Conservation (phyloP, 1,140 invertebrate genomes). For the Pomacea maculata region DNA sequence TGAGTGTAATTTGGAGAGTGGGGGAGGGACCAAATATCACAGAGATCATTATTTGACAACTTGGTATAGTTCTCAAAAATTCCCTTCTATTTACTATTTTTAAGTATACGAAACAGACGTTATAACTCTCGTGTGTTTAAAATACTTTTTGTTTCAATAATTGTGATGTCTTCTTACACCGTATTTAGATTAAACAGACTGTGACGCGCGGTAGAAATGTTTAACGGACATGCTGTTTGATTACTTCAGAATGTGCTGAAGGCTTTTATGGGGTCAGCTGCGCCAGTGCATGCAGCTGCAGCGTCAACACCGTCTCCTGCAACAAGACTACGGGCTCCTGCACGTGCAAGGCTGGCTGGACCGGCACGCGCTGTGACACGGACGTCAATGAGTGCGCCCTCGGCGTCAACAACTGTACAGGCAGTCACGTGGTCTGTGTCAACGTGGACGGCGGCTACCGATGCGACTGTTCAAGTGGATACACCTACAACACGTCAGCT, state of each 20-base stretch:
- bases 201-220: too few relatives aligned
- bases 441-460: conserved; percentile 84
- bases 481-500: conserved; percentile 67
- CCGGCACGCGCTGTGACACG: conserved; percentile 18
- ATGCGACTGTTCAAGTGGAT: conserved; percentile 83
- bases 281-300: conserved; percentile 75
- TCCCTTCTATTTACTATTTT: too few relatives aligned
- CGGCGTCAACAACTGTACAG: conserved; percentile 76
- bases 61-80: too few relatives aligned
- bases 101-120: too few relatives aligned
- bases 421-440: conserved; percentile 74
- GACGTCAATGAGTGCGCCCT: conserved; percentile 67
- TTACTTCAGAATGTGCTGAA: neutral
- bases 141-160: too few relatives aligned
- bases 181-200: too few relatives aligned
- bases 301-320: conserved; percentile 52
- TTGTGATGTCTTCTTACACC: too few relatives aligned
- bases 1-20: too few relatives aligned
- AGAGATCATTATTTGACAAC: too few relatives aligned
- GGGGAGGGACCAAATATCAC: too few relatives aligned
- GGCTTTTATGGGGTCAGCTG: neutral
- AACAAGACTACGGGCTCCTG: conserved; percentile 22
- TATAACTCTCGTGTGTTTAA: too few relatives aligned
- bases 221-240: too few relatives aligned
- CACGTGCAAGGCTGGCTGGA: conserved; percentile 30